Base-by-base conservation (phyloP, 1,140 invertebrate species). In the Drosophila persimilis region DNA sequence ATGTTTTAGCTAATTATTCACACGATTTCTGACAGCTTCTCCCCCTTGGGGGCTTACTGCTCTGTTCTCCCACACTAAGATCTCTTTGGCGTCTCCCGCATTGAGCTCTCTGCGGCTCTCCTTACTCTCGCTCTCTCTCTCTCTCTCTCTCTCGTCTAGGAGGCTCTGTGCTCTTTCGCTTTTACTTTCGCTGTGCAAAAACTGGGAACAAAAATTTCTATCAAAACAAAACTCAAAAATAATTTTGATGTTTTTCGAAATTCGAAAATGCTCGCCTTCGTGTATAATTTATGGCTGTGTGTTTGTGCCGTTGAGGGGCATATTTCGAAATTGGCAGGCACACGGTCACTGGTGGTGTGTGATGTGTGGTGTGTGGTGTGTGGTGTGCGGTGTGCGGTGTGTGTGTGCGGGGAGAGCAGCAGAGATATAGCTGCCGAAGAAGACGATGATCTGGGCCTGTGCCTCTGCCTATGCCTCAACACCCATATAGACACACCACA, bases 111-210 rank as follows among this genome's bases (percentile, higher is more conserved):
- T 11, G 7, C 24, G 29, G 41, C 29, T 41, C 29, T 61, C 31
- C 29, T 2, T 20, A 2, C 17, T 17, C 17, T 17, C 17, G 17
- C 39, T 41, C 26, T 50, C 43, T 26, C 29, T 26, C 17, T 43
- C 39, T 22, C 24, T 44, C 31, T 2, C 53, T 50, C 53, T 43
- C 24, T 15, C 22, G 47, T 17, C 17, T 20, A 4, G 9, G 22
- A 24, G 20, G 2, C 9, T 15, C 9, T 45, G 29, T 73, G 52
- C 67, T 72, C 20, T 77, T 59, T 63, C 47, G 77, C 77, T 85
- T 85, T 85, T 85, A 85, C 80, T 85, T 85, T 85, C 80, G 81
- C 52, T 81, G 31, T 80, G 77, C 78, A 56, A 80, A 80, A 77
- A 76, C 64, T 53, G 55, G 35, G 52, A 41, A 56, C 13, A 24